These are phyloP conservation scores for Epizoanthus illoricatus DNA, from an alignment of 92 coral and sea anemone species.

Conservation along the genomic window DNA sequence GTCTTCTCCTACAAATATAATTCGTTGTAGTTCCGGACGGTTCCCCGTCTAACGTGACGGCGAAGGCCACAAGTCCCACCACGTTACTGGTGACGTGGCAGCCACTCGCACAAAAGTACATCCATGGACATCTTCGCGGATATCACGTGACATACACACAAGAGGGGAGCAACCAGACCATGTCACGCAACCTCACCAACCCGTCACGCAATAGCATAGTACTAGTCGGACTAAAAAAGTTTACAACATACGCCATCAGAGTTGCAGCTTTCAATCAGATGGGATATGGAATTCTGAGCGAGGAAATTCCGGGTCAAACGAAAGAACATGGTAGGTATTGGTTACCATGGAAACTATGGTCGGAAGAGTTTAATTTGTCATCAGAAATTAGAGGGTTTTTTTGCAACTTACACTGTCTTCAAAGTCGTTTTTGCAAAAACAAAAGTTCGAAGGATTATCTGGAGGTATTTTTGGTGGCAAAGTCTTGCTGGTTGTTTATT, in stretches of 20 bases:
- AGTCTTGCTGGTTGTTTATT: no score
- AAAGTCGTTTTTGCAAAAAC: no score
- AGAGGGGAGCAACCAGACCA: conserved; percentile 14
- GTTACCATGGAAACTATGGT: no score
- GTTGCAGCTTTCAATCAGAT: conserved; percentile 75
- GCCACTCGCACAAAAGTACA: conserved; percentile 19
- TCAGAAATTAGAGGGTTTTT: no score
- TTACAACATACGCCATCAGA: conserved; percentile 58
- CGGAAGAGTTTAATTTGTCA: no score
- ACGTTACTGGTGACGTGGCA: conserved; percentile 52
- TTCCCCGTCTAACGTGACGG: conserved; percentile 48
- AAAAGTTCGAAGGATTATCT: no score
- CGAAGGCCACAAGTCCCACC: conserved; percentile 26
- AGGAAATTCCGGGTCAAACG: conserved; percentile 52
- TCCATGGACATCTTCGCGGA: conserved; percentile 47
- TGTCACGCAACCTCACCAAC: conserved; percentile 1
- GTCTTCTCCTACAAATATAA: background rate
- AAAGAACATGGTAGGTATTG: conserved; percentile 74
- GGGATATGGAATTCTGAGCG: conserved; percentile 68
- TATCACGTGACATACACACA: conserved; percentile 32
- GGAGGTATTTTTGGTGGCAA: no score
- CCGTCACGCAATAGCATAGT: background rate
- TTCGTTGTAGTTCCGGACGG: conserved; percentile 48
- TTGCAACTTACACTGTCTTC: no score
- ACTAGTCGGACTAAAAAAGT: conserved; percentile 59